Evolutionary conservation across 2,888 invertebrate genomes (phyloP).

Genomic region (Tineola bisselliella): DNA sequence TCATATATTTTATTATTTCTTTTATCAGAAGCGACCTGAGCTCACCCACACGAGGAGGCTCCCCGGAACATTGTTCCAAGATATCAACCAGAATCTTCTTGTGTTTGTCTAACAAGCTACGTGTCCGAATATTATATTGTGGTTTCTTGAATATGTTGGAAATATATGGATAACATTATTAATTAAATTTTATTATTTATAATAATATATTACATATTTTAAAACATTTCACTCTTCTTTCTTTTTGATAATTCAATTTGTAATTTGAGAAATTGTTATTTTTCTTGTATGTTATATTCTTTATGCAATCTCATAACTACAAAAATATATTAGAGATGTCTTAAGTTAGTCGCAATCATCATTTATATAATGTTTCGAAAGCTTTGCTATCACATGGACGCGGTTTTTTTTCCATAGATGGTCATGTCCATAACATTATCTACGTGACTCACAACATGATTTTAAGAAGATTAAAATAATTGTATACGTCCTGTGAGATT

Average conservation of each 20-base stretch:
- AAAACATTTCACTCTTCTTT: neutral
- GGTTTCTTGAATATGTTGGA: constrained; percentile 20
- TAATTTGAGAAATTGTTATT: neutral
- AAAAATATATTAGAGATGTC: too few species aligned
- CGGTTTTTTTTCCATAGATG: too few species aligned
- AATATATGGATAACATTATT: constrained; percentile 25
- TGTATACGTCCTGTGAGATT: constrained; percentile 57
- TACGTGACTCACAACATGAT: constrained; percentile 36
- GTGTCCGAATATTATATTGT: constrained; percentile 50
- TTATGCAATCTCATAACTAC: too few species aligned
- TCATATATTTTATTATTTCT: constrained; percentile 10
- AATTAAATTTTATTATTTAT: neutral
- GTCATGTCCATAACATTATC: constrained; percentile 29
- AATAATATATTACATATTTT: constrained; percentile 12
- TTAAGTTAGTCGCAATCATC: too few species aligned
- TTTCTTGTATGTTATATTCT: neutral
- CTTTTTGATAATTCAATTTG: neutral
- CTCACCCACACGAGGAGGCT: constrained; percentile 45
- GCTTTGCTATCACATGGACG: too few species aligned
- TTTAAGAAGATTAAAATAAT: constrained; percentile 66
- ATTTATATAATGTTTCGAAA: too few species aligned
- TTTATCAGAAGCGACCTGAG: constrained; percentile 26
- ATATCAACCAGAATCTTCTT: constrained; percentile 54
- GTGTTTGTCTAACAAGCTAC: constrained; percentile 66
- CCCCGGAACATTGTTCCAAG: constrained; percentile 39